These are phyloP conservation scores for Ochotona curzoniae DNA, from an alignment of 2,113 vertebrate genomes.

Conservation along the genomic window DNA sequence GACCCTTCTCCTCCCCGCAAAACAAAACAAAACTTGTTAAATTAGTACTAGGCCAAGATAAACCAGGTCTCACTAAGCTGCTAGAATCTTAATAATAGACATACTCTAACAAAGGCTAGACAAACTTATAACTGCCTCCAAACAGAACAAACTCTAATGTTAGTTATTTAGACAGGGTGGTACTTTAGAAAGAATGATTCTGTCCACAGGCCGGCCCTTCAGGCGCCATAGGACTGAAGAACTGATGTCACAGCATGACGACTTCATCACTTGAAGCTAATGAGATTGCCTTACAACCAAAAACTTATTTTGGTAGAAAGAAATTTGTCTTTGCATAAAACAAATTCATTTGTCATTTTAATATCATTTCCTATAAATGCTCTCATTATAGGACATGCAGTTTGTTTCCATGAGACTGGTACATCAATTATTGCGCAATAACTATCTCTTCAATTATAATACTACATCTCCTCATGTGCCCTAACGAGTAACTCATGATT, in stretches of 20 bases:
- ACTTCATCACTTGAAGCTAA: conserved; percentile 25
- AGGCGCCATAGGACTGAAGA: background rate
- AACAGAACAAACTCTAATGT: background rate
- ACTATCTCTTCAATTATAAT: conserved; percentile 28
- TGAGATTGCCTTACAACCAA: conserved; percentile 45
- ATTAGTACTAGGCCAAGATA: background rate
- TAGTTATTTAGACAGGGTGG: background rate
- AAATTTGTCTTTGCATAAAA: background rate
- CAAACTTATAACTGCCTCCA: background rate
- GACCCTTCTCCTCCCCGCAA: too few relatives aligned
- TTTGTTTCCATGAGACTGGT: conserved; percentile 7
- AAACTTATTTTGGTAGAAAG: conserved; percentile 52
- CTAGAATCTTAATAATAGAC: background rate
- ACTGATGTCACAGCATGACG: background rate
- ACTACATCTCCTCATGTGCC: background rate
- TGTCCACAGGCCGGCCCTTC: background rate
- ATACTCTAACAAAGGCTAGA: background rate
- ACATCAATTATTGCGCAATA: conserved; percentile 24
- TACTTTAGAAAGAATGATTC: background rate
- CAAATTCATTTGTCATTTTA: conserved; percentile 32
- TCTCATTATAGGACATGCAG: conserved; percentile 7
- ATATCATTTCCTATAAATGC: conserved; percentile 31
- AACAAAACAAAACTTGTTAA: background rate
- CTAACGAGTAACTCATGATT: conserved; percentile 42
- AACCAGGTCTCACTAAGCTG: background rate